These are phyloP conservation scores for Caenorhabditis sp. DNA, from an alignment of 2,888 invertebrate species.

Conservation along the genomic window DNA sequence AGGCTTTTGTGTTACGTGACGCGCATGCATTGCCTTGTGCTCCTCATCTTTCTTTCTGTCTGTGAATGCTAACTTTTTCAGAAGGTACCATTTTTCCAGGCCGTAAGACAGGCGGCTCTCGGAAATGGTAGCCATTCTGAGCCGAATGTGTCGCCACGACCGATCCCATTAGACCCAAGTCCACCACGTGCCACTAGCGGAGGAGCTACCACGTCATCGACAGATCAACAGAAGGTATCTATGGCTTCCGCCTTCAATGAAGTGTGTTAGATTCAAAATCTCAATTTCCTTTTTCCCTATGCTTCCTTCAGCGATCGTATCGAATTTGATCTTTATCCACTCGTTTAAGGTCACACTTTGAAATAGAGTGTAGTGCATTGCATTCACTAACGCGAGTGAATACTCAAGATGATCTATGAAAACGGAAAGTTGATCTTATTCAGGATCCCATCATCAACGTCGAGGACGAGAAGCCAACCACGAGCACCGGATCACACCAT, in stretches of 20 bases:
- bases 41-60: constrained; percentile 8
- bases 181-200: constrained; percentile 68
- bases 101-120: constrained; percentile 60
- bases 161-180: constrained; percentile 79
- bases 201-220: constrained; percentile 24
- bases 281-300: background rate
- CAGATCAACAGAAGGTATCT: constrained; percentile 40
- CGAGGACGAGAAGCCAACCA: constrained; percentile 42
- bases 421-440: background rate
- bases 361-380: constrained; percentile 27
- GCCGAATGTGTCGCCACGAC: constrained; percentile 72
- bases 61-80: constrained; percentile 21
- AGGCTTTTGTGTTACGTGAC: background rate
- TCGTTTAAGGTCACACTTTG: background rate
- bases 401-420: background rate
- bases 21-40: constrained; percentile 8
- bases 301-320: background rate
- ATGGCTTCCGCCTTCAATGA: background rate
- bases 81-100: constrained; percentile 38
- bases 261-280: background rate
- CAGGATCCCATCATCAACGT: constrained; percentile 28
- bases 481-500: constrained; percentile 15
- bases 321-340: constrained; percentile 15
- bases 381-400: background rate
- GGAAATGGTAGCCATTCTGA: constrained; percentile 58